These are phyloP conservation scores for Phainopepla nitens DNA, from an alignment of 2,113 vertebrate genomes.

Conservation along the genomic window DNA sequence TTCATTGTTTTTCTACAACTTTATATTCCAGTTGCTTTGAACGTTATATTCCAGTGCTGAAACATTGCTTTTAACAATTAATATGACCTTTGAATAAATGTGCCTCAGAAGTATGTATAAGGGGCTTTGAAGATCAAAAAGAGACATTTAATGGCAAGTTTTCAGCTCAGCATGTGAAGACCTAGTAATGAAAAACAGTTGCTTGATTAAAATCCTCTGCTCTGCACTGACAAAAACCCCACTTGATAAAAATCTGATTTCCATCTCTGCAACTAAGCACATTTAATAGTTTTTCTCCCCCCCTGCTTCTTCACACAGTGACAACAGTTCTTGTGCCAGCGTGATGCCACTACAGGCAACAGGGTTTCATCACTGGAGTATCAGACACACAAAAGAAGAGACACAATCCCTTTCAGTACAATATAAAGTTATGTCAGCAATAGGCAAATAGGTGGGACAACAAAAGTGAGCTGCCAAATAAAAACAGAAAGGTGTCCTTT, in stretches of 20 bases:
- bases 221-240: background rate
- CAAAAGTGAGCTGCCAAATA: background rate
- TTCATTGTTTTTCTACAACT: background rate
- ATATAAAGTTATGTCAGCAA: background rate
- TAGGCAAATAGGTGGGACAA: background rate
- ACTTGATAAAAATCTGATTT: background rate
- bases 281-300: background rate
- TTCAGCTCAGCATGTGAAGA: constrained; percentile 33
- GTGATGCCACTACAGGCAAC: background rate
- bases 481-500: background rate
- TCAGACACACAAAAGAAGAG: background rate
- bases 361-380: background rate
- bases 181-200: background rate
- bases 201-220: constrained; percentile 16
- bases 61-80: background rate
- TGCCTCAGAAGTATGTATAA: background rate
- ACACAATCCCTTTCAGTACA: background rate
- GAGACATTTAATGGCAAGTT: constrained; percentile 12
- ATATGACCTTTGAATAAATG: background rate
- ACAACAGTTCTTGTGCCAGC: background rate
- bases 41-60: background rate
- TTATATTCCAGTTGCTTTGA: background rate
- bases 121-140: constrained; percentile 38
- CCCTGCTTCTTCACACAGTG: background rate
- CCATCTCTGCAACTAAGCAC: background rate